These are phyloP conservation scores for Chrysomela aeneicollis DNA, from an alignment of 2,888 invertebrate genomes.

Conservation along the genomic window DNA sequence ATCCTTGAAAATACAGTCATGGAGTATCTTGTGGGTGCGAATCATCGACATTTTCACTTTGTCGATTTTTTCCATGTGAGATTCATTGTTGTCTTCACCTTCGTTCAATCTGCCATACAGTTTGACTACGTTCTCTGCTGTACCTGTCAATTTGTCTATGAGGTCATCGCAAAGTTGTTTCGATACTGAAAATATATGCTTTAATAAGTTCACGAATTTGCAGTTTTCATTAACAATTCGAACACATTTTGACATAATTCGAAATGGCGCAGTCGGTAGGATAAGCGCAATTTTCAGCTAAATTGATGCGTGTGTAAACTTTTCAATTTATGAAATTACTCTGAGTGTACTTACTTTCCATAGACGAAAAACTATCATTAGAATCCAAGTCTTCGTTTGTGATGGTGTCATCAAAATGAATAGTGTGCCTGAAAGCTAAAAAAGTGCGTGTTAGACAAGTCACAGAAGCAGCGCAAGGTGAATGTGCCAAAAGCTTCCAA, in stretches of 20 bases:
- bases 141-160: constrained; percentile 69
- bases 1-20: constrained; percentile 61
- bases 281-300: too few relatives aligned
- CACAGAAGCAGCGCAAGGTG: constrained; percentile 9
- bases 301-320: neutral
- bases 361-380: constrained; percentile 49
- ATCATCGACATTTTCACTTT: constrained; percentile 66
- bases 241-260: too few relatives aligned
- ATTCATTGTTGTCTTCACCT: constrained; percentile 45
- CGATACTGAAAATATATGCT: constrained; percentile 64
- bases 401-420: constrained; percentile 52
- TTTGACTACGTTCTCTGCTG: constrained; percentile 76
- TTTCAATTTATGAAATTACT: neutral
- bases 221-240: too few relatives aligned
- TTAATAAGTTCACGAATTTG: too few relatives aligned
- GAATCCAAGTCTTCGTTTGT: constrained; percentile 50
- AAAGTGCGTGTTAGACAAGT: constrained; percentile 29
- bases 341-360: constrained; percentile 49
- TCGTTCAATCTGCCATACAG: constrained; percentile 69
- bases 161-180: constrained; percentile 68
- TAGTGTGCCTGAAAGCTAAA: constrained; percentile 50
- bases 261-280: too few relatives aligned
- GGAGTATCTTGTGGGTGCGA: constrained; percentile 67
- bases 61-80: constrained; percentile 56
- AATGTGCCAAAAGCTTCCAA: constrained; percentile 1